Evolutionary conservation across 2,797 vertebrate genomes (phyloP).

Genomic region (Lycodopsis pacificus): DNA sequence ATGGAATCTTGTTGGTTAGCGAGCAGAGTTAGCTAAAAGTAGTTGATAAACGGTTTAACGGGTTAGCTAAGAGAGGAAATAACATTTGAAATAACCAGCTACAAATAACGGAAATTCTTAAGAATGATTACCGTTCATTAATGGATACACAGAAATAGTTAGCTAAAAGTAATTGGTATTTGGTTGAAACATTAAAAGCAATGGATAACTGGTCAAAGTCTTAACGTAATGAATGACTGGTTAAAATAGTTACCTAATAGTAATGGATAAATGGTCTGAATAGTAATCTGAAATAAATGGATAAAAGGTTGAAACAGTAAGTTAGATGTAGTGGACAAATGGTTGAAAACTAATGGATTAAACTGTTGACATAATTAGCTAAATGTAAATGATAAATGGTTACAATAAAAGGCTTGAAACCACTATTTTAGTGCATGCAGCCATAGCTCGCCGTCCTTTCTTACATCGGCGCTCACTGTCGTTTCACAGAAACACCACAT

Average conservation of each 20-base stretch:
- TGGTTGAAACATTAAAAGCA: neutral
- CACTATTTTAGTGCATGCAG: neutral
- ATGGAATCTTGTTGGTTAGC: neutral
- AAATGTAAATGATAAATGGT: neutral
- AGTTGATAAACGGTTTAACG: neutral
- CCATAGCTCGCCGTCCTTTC: neutral
- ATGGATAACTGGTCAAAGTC: neutral
- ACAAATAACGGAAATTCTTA: neutral
- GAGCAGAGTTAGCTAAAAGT: neutral
- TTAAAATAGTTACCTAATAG: neutral
- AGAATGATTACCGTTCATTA: neutral
- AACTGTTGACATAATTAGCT: neutral
- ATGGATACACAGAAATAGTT: neutral
- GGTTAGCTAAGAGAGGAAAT: neutral
- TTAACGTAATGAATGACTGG: neutral
- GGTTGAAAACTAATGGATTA: neutral
- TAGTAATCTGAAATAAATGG: neutral
- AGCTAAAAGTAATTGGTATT: neutral
- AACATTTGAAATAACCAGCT: neutral
- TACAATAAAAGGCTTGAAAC: neutral
- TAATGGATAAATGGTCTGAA: neutral
- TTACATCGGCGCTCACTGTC: slow-evolving; percentile 27
- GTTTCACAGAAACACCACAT: slow-evolving; percentile 52
- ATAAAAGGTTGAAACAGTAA: neutral
- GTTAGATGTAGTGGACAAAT: neutral